These are phyloP conservation scores for Reticulitermes lucifugus DNA, from an alignment of 2,888 invertebrate genomes.

Conservation along the genomic window DNA sequence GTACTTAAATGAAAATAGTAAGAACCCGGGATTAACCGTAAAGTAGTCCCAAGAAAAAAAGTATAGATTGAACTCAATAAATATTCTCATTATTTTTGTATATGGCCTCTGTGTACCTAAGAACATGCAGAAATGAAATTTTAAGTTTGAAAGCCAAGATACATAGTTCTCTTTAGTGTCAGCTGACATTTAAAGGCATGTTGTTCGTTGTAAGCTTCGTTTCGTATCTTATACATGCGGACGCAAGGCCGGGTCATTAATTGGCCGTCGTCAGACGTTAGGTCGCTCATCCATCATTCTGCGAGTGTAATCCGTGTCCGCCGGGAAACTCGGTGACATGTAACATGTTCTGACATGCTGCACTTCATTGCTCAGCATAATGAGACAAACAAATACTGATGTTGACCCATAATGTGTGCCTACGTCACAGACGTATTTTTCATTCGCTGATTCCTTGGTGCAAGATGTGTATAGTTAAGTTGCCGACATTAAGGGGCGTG, in stretches of 20 bases:
- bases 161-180: neutral
- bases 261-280: constrained; percentile 18
- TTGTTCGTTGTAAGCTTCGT: neutral
- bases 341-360: neutral
- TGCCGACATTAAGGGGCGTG: no score
- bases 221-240: neutral
- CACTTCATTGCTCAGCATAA: constrained; percentile 12
- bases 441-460: neutral
- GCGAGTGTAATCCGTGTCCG: neutral
- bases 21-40: no score
- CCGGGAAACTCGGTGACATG: neutral
- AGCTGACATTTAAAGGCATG: neutral
- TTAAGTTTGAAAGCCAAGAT: neutral
- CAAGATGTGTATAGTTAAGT: neutral
- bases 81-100: no score
- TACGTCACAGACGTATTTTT: neutral
- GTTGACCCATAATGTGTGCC: neutral
- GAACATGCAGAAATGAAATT: no score
- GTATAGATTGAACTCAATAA: no score
- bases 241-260: constrained; percentile 24
- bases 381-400: constrained; percentile 16
- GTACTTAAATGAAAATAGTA: no score
- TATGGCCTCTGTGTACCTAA: no score
- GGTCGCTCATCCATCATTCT: constrained; percentile 33
- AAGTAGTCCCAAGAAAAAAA: no score